phyloP scores from a whole-genome alignment of 2,888 invertebrate genomes.

The Pyrochroa serraticornis region DNA sequence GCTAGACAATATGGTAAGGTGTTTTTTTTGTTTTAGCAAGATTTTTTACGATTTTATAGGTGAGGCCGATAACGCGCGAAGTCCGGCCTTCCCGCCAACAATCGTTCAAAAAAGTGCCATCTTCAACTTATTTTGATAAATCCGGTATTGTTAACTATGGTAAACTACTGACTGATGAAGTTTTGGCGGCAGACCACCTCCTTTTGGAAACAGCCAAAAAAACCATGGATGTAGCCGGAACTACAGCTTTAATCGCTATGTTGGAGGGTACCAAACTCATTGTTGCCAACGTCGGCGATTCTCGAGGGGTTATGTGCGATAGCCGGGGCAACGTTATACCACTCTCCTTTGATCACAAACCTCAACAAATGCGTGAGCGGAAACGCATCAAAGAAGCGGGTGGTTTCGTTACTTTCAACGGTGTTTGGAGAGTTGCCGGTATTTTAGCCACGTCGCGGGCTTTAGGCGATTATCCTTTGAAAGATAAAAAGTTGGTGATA shows the following conservation, averaged over 20 bases:
- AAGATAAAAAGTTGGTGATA: conserved; percentile 91
- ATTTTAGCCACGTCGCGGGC: conserved; percentile 94
- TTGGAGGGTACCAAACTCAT: conserved; percentile 81
- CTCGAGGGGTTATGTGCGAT: conserved; percentile 95
- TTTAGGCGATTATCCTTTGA: conserved; percentile 93
- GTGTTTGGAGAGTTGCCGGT: conserved; percentile 96
- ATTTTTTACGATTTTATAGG: not conserved
- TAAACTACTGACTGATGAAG: conserved; percentile 83
- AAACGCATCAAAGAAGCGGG: conserved; percentile 94
- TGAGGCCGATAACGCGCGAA: conserved; percentile 64
- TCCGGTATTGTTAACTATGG: conserved; percentile 80
- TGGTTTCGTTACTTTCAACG: conserved; percentile 92
- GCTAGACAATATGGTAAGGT: conserved; percentile 61
- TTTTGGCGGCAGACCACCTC: conserved; percentile 81
- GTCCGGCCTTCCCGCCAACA: conserved; percentile 62
- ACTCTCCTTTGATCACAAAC: conserved; percentile 95
- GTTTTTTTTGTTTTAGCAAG: too few relatives aligned
- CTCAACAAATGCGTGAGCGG: conserved; percentile 92
- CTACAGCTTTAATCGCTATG: conserved; percentile 89
- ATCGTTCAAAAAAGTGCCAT: conserved; percentile 60
- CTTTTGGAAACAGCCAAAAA: conserved; percentile 84
- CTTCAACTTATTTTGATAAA: conserved; percentile 71
- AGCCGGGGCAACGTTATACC: conserved; percentile 87
- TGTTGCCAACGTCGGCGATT: conserved; percentile 97
- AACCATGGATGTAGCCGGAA: conserved; percentile 79